These are phyloP conservation scores for Euschistus heros DNA, from an alignment of 1,140 invertebrate genomes.

Conservation along the genomic window DNA sequence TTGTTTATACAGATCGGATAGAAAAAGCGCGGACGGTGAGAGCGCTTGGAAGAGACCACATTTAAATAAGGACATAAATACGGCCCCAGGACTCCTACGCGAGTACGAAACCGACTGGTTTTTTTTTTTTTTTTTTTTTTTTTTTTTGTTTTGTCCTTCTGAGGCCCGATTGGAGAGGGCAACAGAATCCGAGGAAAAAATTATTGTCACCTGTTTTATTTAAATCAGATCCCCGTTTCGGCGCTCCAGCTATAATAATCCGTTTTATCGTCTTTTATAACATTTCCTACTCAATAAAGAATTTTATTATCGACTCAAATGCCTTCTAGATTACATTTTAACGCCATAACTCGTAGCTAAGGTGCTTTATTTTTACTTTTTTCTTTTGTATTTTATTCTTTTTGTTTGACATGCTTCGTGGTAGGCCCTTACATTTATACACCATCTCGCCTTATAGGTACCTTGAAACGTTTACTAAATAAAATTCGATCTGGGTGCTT, in stretches of 20 bases:
- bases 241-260: constrained; percentile 7
- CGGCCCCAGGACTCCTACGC: constrained; percentile 3
- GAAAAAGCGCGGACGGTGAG: too few relatives aligned
- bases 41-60: background rate
- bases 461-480: too few relatives aligned
- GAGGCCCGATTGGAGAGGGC: too few relatives aligned
- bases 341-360: constrained; percentile 3
- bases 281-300: constrained; percentile 16
- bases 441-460: too few relatives aligned
- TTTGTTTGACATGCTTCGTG: background rate
- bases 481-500: too few relatives aligned
- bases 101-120: constrained; percentile 1
- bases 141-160: too few relatives aligned
- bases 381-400: background rate
- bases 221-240: constrained; percentile 8
- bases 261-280: constrained; percentile 12
- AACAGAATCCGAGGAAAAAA: background rate
- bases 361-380: background rate
- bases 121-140: background rate
- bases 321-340: constrained; percentile 15
- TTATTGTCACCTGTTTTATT: constrained; percentile 17
- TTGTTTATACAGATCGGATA: too few relatives aligned
- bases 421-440: constrained; percentile 1
- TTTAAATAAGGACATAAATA: constrained; percentile 9
- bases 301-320: constrained; percentile 14